Evolutionary conservation across 2,113 vertebrate species (phyloP).

Genomic region (Urocitellus parryii): DNA sequence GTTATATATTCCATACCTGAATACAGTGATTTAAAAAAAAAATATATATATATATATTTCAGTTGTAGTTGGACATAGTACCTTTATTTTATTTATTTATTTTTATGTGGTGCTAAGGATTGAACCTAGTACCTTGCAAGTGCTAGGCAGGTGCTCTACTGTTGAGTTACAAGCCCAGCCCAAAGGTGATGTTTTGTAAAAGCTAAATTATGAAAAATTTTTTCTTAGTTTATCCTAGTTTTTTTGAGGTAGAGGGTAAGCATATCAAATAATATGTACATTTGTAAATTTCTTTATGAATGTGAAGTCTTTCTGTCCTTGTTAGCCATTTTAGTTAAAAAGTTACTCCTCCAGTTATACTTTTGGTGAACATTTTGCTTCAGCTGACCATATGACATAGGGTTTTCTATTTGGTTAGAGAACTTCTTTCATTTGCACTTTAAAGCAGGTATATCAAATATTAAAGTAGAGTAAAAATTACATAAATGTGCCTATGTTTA

Average conservation of each 20-base stretch:
- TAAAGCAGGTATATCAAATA: not conserved
- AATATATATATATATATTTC: too few species aligned
- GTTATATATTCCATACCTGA: not conserved
- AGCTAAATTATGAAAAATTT: not conserved
- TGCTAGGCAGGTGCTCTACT: not conserved
- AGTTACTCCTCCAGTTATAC: not conserved
- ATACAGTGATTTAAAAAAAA: not conserved
- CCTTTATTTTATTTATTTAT: too few species aligned
- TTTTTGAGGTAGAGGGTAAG: not conserved
- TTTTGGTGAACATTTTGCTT: not conserved
- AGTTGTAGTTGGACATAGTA: too few species aligned
- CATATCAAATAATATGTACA: not conserved
- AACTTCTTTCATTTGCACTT: constrained; percentile 25
- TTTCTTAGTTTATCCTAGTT: not conserved
- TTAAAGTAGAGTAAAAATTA: constrained; percentile 4
- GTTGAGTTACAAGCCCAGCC: too few species aligned
- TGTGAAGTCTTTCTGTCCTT: not conserved
- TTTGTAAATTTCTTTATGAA: constrained; percentile 20
- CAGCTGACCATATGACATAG: not conserved
- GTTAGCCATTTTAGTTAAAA: constrained; percentile 30
- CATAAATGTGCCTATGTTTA: not conserved
- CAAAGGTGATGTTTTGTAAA: not conserved
- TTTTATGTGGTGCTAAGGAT: not conserved
- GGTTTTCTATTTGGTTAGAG: not conserved
- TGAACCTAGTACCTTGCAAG: not conserved